Percentiles rank a stretch among this genome's conserved stretches.
These are phyloP conservation scores for Cyprinella venusta DNA, from an alignment of 2,797 vertebrate species.

Conservation along the genomic window DNA sequence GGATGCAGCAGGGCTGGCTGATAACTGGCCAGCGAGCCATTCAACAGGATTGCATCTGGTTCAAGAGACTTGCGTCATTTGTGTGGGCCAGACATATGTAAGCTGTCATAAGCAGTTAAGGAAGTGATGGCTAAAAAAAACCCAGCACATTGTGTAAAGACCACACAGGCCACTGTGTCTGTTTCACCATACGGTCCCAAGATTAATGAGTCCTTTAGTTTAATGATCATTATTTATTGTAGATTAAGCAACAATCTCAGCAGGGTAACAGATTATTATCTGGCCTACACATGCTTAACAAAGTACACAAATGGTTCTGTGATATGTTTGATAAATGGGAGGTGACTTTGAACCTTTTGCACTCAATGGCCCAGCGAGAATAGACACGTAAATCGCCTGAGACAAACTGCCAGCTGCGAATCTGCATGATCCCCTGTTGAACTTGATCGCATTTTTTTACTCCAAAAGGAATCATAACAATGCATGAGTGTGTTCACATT, in stretches of 20 bases:
- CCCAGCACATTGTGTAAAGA: constrained; percentile 20
- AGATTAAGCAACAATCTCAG: constrained; percentile 15
- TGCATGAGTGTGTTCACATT: constrained; percentile 10
- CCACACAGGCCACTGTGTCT: constrained; percentile 5
- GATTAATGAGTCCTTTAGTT: constrained; percentile 29
- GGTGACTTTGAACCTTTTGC: constrained; percentile 1
- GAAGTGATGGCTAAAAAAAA: constrained; percentile 24
- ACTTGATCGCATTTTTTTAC: neutral
- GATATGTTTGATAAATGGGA: neutral
- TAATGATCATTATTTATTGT: constrained; percentile 31
- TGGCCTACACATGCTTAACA: constrained; percentile 32
- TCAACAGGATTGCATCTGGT: constrained; percentile 31
- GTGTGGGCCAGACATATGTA: constrained; percentile 47
- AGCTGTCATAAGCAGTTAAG: constrained; percentile 45
- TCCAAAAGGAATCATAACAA: neutral
- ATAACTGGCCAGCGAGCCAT: constrained; percentile 35
- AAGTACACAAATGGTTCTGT: constrained; percentile 4
- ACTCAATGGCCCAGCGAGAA: neutral
- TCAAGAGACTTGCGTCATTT: constrained; percentile 52
- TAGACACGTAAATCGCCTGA: neutral
- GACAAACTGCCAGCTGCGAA: neutral
- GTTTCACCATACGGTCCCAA: neutral
- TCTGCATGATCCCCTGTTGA: constrained; percentile 29
- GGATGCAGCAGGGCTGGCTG: constrained; percentile 24
- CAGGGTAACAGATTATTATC: constrained; percentile 15